Conservation (phyloP, 2,888 invertebrate species). For the Thymelicus sylvestris region DNA sequence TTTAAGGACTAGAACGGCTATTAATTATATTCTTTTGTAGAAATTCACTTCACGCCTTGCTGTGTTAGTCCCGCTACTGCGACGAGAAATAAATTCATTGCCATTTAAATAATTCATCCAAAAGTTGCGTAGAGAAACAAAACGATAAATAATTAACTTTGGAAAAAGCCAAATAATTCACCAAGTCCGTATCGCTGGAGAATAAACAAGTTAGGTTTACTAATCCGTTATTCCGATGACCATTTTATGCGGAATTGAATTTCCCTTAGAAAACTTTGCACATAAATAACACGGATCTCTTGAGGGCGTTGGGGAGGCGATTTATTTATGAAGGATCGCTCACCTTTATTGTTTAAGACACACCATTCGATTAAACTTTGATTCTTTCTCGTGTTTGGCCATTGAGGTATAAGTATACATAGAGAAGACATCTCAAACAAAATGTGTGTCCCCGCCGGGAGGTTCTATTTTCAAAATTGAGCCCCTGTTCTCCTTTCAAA, state of each 20-base stretch:
- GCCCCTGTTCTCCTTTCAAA: too few species aligned
- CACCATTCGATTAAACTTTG: constrained; percentile 48
- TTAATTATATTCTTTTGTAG: constrained; percentile 20
- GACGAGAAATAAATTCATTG: constrained; percentile 27
- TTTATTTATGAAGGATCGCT: constrained; percentile 55
- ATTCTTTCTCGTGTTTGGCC: constrained; percentile 27
- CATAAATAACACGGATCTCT: constrained; percentile 56
- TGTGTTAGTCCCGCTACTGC: neutral
- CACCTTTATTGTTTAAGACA: constrained; percentile 56
- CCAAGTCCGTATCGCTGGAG: constrained; percentile 34
- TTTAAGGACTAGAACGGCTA: constrained; percentile 3
- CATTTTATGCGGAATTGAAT: constrained; percentile 57
- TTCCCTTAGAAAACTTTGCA: constrained; percentile 50
- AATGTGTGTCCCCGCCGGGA: too few species aligned
- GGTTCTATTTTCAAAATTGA: too few species aligned
- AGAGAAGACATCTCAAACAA: too few species aligned
- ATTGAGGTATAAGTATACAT: too few species aligned
- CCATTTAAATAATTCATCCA: constrained; percentile 32
- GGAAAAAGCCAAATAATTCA: constrained; percentile 39
- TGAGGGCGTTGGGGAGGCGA: constrained; percentile 44
- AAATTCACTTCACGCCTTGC: constrained; percentile 28
- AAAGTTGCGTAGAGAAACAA: constrained; percentile 39
- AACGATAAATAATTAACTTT: constrained; percentile 49
- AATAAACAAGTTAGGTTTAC: constrained; percentile 48
- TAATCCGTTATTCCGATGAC: constrained; percentile 55